phyloP scores from a whole-genome alignment of 2,888 invertebrate species.

The Sussaba pulchella region DNA sequence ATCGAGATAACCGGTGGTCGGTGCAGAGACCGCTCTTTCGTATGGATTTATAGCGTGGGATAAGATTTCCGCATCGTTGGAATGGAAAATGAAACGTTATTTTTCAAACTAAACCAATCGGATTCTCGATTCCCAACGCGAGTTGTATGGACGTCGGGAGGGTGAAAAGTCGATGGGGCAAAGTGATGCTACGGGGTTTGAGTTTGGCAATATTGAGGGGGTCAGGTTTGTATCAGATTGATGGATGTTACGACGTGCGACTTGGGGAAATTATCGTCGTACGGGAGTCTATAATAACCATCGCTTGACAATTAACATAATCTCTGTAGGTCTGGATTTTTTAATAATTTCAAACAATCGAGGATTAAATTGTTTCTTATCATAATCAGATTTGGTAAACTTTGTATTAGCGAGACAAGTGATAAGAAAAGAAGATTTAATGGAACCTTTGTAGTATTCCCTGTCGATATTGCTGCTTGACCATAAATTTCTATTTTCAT shows the following conservation, averaged over 20 bases:
- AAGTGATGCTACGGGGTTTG: background rate
- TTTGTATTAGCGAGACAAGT: no score
- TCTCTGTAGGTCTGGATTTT: no score
- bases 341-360: no score
- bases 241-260: background rate
- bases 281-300: no score
- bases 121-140: constrained; percentile 1
- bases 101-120: constrained; percentile 12
- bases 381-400: no score
- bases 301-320: no score
- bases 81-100: constrained; percentile 3
- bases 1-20: constrained; percentile 16
- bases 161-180: constrained; percentile 4
- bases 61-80: constrained; percentile 28
- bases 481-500: no score
- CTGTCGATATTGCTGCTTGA: no score
- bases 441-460: no score
- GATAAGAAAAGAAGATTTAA: no score
- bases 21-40: background rate
- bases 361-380: no score
- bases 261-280: background rate
- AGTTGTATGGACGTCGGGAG: background rate
- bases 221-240: background rate
- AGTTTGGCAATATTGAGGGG: background rate
- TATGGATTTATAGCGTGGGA: background rate